Conservation (phyloP, 1,140 invertebrate species). For the Theocolax elegans region DNA sequence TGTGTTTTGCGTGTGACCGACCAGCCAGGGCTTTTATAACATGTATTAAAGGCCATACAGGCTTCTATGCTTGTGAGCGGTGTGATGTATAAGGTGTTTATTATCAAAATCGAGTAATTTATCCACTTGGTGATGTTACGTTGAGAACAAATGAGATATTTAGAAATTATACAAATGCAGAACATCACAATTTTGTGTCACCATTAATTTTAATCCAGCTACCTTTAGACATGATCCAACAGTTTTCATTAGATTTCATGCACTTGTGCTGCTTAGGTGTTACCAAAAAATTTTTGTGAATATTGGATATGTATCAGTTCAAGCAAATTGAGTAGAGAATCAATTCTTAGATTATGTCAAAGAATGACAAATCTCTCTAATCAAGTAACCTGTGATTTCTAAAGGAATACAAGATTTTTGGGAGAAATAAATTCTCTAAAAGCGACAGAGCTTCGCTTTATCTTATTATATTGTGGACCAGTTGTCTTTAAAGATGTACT, state of each 20-base stretch:
- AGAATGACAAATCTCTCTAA: conserved; percentile 12
- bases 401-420: background rate
- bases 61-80: background rate
- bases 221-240: conserved; percentile 11
- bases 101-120: background rate
- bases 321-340: background rate
- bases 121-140: background rate
- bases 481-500: conserved; percentile 9
- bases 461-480: conserved; percentile 26
- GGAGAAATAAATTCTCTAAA: conserved; percentile 1
- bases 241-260: conserved; percentile 41
- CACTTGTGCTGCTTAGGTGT: conserved; percentile 25
- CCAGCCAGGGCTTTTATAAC: conserved; percentile 5
- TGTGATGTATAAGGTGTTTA: background rate
- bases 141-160: background rate
- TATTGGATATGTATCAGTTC: background rate
- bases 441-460: conserved; percentile 27
- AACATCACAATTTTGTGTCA: background rate
- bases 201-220: conserved; percentile 27
- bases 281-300: conserved; percentile 16
- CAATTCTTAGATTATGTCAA: conserved; percentile 4
- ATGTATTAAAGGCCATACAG: conserved; percentile 4
- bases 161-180: background rate
- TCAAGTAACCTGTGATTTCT: conserved; percentile 25
- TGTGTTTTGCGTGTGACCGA: conserved; percentile 17